Base-by-base conservation (phyloP, 2,888 invertebrate species). In the Chloroclysta siterata region DNA sequence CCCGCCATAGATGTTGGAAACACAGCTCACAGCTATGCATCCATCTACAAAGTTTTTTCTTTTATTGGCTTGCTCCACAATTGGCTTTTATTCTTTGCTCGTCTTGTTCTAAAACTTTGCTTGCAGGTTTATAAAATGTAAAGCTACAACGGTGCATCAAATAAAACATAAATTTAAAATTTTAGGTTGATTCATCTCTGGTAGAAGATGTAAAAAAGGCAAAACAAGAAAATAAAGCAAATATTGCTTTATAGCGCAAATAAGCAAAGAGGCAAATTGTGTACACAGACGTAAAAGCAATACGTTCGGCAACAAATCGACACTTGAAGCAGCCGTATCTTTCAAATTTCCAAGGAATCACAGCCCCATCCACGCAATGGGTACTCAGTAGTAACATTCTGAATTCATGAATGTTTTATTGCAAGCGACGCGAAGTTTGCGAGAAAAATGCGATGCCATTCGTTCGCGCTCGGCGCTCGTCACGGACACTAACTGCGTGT, bases 321-420 rank as follows among this genome's bases (percentile, higher is more conserved):
- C 72, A 68, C 72, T 78, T 72, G 71, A 68, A 68, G 68, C 77
- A 76, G 74, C 74, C 68, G 75, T 77, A 76, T 75, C 75, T 78
- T 76, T 75, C 76, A 76, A 78, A 80, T 81, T 79, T 79, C 69
- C 71, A 77, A 81, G 75, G 76, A 76, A 79, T 77, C 79, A 77
- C 76, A 75, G 75, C 77, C 76, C 77, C 76, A 80, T 82, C 81
- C 77, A 78, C 78, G 81, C 77, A 73, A 78, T 78, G 76, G 78
- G 78, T 80, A 82, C 84, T 83, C 80, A 84, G 85, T 80, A 82
- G 85, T 81, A 84, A 82, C 84, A 85, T 87, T 85, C 82, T 82
- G 85, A 84, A 87, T 88, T 88, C 89, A 87, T 89, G 89, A 90
- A 89, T 90, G 88, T 88, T 90, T 90, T 89, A 90, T 88, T 84